phyloP scores from a whole-genome alignment of 2,888 invertebrate species.

The Brachylomia viminalis region DNA sequence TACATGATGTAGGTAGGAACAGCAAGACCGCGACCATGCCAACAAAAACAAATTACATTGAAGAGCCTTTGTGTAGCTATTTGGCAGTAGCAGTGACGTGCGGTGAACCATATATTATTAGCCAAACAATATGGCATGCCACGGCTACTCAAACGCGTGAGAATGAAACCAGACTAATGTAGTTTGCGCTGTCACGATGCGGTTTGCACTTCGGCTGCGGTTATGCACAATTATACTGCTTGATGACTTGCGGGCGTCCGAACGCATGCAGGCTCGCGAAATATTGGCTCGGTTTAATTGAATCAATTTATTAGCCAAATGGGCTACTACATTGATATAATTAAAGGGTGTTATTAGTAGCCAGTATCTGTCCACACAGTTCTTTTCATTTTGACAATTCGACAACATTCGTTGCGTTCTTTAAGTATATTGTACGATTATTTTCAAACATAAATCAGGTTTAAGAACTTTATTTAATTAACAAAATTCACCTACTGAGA shows the following conservation, averaged over 20 bases:
- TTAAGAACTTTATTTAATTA: no score
- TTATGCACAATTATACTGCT: neutral
- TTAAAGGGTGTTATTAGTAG: neutral
- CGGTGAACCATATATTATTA: neutral
- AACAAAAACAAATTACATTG: neutral
- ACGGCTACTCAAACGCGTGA: neutral
- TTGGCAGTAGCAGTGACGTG: neutral
- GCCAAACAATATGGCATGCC: no score
- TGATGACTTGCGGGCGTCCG: neutral
- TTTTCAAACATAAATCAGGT: neutral
- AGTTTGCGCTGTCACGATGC: neutral
- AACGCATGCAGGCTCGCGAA: neutral
- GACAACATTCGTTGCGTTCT: neutral
- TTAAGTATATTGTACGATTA: neutral
- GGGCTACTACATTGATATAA: neutral
- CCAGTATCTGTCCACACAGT: no score
- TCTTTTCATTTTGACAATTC: neutral
- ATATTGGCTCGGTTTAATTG: neutral
- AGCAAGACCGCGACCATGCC: neutral
- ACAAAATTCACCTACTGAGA: no score
- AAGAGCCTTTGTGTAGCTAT: neutral
- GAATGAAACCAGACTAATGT: neutral
- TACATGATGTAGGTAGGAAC: neutral
- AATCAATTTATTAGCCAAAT: no score
- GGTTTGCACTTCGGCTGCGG: slow-evolving; percentile 16